These are phyloP conservation scores for Cyclophora punctaria DNA, from an alignment of 2,888 invertebrate genomes.

Conservation along the genomic window DNA sequence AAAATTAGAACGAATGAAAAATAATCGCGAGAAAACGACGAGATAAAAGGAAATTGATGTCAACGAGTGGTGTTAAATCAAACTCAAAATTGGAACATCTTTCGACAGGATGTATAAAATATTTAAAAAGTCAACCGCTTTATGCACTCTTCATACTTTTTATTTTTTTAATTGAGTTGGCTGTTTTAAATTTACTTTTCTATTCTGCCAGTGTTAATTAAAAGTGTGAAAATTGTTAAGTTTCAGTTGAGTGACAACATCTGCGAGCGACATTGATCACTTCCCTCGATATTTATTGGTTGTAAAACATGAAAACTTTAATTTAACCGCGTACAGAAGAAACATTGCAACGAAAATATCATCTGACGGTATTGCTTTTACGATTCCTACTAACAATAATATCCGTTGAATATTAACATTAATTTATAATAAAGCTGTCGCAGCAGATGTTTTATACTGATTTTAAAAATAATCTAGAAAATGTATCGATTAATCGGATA, in stretches of 20 bases:
- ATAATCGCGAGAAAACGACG: slow-evolving; percentile 44
- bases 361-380: slow-evolving; percentile 20
- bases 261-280: too few relatives aligned
- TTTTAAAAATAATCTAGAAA: slow-evolving; percentile 16
- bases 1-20: slow-evolving; percentile 37
- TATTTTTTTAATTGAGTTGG: slow-evolving; percentile 17
- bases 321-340: slow-evolving; percentile 26
- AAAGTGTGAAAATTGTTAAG: too few relatives aligned
- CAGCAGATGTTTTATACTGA: slow-evolving; percentile 49
- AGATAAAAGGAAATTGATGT: slow-evolving; percentile 66
- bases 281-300: slow-evolving; percentile 57
- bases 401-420: slow-evolving; percentile 53
- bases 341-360: slow-evolving; percentile 39
- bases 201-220: too few relatives aligned
- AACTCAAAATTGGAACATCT: slow-evolving; percentile 71
- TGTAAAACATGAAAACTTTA: slow-evolving; percentile 46
- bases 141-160: slow-evolving; percentile 17
- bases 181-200: too few relatives aligned
- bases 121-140: slow-evolving; percentile 46
- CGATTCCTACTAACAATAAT: slow-evolving; percentile 47
- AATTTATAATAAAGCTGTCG: slow-evolving; percentile 51
- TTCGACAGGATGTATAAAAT: slow-evolving; percentile 66
- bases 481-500: slow-evolving; percentile 7
- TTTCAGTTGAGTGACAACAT: too few relatives aligned
- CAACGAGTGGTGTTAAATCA: slow-evolving; percentile 63